These are phyloP conservation scores for Neopipo cinnamomea DNA, from an alignment of 2,113 vertebrate genomes.

Conservation along the genomic window DNA sequence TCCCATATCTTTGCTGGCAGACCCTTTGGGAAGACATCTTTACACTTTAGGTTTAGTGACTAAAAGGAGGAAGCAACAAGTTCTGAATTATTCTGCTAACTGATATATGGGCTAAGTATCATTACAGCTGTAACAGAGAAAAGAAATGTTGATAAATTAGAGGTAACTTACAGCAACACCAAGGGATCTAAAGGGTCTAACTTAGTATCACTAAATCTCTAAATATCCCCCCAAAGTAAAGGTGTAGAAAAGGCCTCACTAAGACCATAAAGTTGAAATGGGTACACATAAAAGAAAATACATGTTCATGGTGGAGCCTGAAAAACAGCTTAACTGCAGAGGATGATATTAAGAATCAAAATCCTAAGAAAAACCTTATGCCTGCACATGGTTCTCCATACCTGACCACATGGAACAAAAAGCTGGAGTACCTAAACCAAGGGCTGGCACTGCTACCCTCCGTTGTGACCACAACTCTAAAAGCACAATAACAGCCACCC, in stretches of 20 bases:
- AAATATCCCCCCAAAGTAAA: background rate
- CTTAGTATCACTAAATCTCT: background rate
- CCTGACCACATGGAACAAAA: background rate
- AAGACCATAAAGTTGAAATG: background rate
- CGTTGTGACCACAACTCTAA: background rate
- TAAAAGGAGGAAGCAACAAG: background rate
- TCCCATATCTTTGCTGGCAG: background rate
- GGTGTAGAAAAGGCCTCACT: background rate
- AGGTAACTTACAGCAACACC: background rate
- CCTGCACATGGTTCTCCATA: background rate
- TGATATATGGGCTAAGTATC: background rate
- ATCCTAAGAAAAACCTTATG: background rate
- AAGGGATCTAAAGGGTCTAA: background rate
- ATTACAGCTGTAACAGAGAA: background rate
- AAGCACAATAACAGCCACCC: background rate
- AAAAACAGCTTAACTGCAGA: background rate
- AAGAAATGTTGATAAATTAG: background rate
- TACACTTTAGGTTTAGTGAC: background rate
- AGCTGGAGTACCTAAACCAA: background rate
- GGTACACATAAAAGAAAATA: background rate
- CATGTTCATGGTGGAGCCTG: background rate
- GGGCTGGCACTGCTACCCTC: background rate
- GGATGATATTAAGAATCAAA: background rate
- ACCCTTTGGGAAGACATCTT: background rate
- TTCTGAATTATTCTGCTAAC: background rate